These are phyloP conservation scores for Acrobasis suavella DNA, from an alignment of 2,888 invertebrate species.

Conservation along the genomic window DNA sequence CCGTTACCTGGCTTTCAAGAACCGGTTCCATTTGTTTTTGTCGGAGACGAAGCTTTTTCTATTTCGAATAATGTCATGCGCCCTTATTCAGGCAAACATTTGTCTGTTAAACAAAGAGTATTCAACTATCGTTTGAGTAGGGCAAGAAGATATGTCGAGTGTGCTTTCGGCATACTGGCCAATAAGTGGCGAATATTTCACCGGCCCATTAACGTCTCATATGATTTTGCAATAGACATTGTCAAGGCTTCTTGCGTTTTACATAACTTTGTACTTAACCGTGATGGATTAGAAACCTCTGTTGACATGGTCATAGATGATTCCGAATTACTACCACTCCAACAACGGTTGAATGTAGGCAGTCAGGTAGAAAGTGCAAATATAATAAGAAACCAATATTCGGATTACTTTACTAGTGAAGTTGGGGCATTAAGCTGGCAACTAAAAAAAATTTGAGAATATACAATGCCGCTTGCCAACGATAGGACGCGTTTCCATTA, in stretches of 20 bases:
- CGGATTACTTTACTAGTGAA: no score
- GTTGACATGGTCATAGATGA: no score
- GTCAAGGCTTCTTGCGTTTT: not conserved
- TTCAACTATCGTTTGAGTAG: conserved; percentile 27
- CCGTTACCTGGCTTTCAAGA: not conserved
- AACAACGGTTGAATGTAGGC: no score
- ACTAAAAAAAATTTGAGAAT: no score
- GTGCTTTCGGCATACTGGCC: conserved; percentile 30
- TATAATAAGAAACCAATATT: no score
- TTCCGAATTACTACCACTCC: no score
- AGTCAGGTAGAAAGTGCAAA: no score
- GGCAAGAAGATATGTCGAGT: conserved; percentile 29
- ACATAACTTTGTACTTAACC: not conserved
- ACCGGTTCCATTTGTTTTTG: not conserved
- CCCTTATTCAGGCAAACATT: not conserved
- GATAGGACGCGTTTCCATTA: no score
- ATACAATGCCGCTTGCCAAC: no score
- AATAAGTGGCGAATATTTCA: not conserved
- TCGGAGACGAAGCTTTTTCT: not conserved
- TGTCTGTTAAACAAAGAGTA: not conserved
- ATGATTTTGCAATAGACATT: not conserved
- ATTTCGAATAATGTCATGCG: not conserved
- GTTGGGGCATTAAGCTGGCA: no score
- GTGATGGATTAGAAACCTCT: not conserved
- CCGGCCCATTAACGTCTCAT: not conserved